Evolutionary conservation across 2,888 invertebrate species (phyloP), one percentile per base, ranked within the genome.

Genomic region (Lycophotia porphyrea): DNA sequence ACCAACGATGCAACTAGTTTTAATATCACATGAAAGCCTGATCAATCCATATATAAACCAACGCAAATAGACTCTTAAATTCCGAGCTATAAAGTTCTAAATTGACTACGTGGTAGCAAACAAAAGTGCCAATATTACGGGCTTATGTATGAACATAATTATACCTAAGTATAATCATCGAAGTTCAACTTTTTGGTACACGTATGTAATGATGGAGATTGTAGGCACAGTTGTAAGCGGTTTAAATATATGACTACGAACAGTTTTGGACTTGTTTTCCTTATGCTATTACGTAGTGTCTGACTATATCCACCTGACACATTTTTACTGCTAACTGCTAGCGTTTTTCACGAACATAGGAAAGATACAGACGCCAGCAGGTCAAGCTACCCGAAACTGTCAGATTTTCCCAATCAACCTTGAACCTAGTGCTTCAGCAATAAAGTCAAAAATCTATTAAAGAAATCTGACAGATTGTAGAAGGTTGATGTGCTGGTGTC

Each of bases 1-100:
- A 64, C 79, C 86, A 83, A 21, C 64, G 65, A 78, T 79, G 84
- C 73, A 83, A 86, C 84, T 86, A 78, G 84, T 74, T 78, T 71
- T 79, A 84, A 78, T 86, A 86, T 69, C 49, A 66, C 68, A 65
- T 65, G 44, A 83, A 74, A 83, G 70, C 64, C 64, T 27, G 64
- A 86, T 82, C 49, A 47, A 49, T 36, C 34, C 39, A 65, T 13
- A 18, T 15, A 15, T 9, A 44, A 34, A 21, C 34, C 27, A 60
- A 36, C 11, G 31, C 24, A 83, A 83, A 74, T 9, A 31, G 24
- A 27, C n/a, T 49, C 71, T 65, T 86, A 65, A 71, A 21, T 0
- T 18, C 2, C 13, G 5, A 18, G 13, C 3, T 0, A 39, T 74
- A 83, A 71, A 68, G 84, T 65, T 52, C n/a, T 63, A 69, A 71